These are phyloP conservation scores for Campoletis raptor DNA, from an alignment of 2,888 invertebrate species.

Conservation along the genomic window DNA sequence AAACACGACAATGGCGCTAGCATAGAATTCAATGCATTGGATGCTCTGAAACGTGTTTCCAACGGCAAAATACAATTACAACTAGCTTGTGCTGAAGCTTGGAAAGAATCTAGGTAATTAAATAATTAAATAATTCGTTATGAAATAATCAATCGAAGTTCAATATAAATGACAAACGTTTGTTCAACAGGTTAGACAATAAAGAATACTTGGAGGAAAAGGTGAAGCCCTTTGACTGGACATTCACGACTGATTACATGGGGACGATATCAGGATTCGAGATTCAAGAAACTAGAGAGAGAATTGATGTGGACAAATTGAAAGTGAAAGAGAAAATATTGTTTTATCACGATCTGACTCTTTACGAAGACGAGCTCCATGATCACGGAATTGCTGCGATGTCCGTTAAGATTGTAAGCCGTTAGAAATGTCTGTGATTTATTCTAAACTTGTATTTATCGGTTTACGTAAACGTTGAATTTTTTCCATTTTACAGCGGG, in stretches of 20 bases:
- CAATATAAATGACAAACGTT: not conserved
- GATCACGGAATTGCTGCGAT: constrained; percentile 98
- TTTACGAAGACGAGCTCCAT: constrained; percentile 99
- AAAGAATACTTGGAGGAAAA: constrained; percentile 89
- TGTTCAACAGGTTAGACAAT: constrained; percentile 87
- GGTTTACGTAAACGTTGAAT: not conserved
- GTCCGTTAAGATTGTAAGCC: constrained; percentile 96
- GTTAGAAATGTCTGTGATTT: not conserved
- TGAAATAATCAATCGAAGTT: no score
- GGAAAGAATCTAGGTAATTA: constrained; percentile 94
- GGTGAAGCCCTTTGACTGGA: constrained; percentile 98
- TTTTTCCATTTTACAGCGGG: constrained; percentile 88
- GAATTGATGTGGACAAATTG: constrained; percentile 94
- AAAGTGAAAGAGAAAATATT: constrained; percentile 96
- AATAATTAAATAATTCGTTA: constrained; percentile 7
- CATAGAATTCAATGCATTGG: constrained; percentile 95
- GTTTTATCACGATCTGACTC: constrained; percentile 96
- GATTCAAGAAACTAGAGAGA: constrained; percentile 89
- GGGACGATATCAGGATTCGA: constrained; percentile 90
- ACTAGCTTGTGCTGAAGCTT: constrained; percentile 95
- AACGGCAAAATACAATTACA: constrained; percentile 91
- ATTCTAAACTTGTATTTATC: not conserved
- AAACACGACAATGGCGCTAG: constrained; percentile 89
- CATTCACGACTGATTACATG: constrained; percentile 96
- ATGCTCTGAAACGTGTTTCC: constrained; percentile 94